Conservation (phyloP, 2,797 vertebrate species). For the Corythornis leucogaster region DNA sequence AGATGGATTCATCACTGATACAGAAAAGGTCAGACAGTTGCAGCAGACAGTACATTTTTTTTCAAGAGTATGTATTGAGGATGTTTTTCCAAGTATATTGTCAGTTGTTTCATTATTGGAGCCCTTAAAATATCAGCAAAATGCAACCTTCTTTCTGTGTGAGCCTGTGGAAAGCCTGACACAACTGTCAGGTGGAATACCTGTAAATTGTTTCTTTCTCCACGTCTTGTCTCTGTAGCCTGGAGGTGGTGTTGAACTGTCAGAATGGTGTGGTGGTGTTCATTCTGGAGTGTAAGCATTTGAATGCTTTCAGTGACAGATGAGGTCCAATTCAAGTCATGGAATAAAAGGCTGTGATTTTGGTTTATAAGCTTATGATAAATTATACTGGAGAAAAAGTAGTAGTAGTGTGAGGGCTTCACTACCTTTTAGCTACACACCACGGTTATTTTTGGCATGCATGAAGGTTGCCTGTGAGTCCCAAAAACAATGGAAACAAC, state of each 20-base stretch:
- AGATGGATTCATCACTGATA: not conserved
- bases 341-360: not conserved
- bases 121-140: not conserved
- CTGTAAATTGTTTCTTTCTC: not conserved
- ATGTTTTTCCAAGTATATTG: not conserved
- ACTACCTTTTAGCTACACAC: not conserved
- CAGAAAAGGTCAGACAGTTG: slow-evolving; percentile 3
- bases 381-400: not conserved
- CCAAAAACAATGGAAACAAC: not conserved
- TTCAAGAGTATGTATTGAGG: not conserved
- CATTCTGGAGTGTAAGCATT: not conserved
- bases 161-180: not conserved
- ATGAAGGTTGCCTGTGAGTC: not conserved
- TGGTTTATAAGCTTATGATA: not conserved
- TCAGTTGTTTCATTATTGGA: not conserved
- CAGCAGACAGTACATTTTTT: not conserved
- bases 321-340: not conserved
- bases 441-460: not conserved
- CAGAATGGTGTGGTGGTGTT: not conserved
- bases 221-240: not conserved
- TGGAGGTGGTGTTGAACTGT: not conserved
- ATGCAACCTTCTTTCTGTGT: not conserved
- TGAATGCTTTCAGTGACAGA: not conserved
- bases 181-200: not conserved
- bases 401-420: not conserved